Percentiles rank a stretch among this genome's conserved stretches.
Evolutionary conservation across 64 coral and sea anemone genomes (phyloP).

Genomic region (Trachythela sp.): DNA sequence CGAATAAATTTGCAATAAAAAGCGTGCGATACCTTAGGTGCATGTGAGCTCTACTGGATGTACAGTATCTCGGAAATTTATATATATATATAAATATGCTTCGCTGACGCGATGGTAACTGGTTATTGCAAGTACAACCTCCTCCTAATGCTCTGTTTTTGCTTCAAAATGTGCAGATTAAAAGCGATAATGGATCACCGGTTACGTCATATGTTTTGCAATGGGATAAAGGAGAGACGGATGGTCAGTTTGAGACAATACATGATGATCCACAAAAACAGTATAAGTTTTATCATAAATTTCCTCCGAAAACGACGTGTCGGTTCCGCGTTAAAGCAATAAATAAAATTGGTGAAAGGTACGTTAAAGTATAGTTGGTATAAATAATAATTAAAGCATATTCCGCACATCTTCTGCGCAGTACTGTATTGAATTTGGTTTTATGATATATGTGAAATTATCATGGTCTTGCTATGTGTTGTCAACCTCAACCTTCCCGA

Average conservation of each 20-base stretch:
- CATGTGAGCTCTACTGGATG: no score
- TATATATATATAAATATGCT: no score
- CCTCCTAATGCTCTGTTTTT: not conserved
- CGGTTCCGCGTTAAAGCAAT: constrained; percentile 79
- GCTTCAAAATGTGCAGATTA: constrained; percentile 9
- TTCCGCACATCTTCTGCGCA: no score
- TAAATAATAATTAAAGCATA: no score
- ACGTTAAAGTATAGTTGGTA: not conserved
- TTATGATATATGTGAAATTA: no score
- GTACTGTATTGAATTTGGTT: not conserved
- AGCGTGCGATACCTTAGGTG: no score
- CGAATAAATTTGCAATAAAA: no score
- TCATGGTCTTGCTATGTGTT: no score
- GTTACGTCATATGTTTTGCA: constrained; percentile 60
- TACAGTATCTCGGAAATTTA: no score
- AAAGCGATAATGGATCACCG: constrained; percentile 78
- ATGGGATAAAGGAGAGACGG: constrained; percentile 75
- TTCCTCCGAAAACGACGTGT: constrained; percentile 69
- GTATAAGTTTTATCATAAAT: constrained; percentile 71
- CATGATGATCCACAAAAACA: constrained; percentile 63
- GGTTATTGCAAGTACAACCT: not conserved
- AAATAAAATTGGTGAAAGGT: constrained; percentile 79
- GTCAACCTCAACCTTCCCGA: no score
- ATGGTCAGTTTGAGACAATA: constrained; percentile 48
- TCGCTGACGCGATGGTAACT: not conserved